phyloP scores from a whole-genome alignment of 1,140 invertebrate species.

The Yoshiicerus persimilis region DNA sequence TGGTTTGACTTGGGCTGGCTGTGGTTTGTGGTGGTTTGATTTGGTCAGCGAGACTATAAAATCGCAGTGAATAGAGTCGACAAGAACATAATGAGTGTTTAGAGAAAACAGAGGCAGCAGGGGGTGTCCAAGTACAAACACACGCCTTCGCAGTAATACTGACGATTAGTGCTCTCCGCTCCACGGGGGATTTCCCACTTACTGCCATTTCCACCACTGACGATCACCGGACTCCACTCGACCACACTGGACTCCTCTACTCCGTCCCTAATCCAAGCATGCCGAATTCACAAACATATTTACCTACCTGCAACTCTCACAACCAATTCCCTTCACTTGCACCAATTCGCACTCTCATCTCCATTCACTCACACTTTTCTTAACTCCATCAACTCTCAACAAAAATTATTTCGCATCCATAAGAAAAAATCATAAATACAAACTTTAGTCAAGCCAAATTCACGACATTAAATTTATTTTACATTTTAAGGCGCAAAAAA shows the following conservation, averaged over 20 bases:
- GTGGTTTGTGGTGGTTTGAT: background rate
- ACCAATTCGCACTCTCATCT: background rate
- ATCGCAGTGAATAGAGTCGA: background rate
- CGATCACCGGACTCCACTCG: background rate
- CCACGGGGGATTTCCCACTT: conserved; percentile 28
- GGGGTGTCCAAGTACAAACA: conserved; percentile 40
- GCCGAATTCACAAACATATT: too few species aligned
- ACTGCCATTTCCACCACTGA: conserved; percentile 7
- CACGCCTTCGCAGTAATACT: conserved; percentile 33
- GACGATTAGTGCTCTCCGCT: conserved; percentile 21
- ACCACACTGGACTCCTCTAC: background rate
- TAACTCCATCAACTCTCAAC: background rate
- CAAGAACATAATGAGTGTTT: conserved; percentile 26
- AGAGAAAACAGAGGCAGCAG: conserved; percentile 39
- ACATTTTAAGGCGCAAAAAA: too few species aligned
- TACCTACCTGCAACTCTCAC: background rate
- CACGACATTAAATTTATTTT: too few species aligned
- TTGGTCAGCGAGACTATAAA: background rate
- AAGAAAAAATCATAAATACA: too few species aligned
- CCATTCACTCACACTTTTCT: background rate
- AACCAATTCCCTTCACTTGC: background rate
- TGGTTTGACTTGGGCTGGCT: background rate
- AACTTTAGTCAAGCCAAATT: too few species aligned
- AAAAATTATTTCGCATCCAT: too few species aligned
- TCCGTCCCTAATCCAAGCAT: background rate